phyloP scores from a whole-genome alignment of 2,888 invertebrate genomes.

The Tenthredo mesomela region DNA sequence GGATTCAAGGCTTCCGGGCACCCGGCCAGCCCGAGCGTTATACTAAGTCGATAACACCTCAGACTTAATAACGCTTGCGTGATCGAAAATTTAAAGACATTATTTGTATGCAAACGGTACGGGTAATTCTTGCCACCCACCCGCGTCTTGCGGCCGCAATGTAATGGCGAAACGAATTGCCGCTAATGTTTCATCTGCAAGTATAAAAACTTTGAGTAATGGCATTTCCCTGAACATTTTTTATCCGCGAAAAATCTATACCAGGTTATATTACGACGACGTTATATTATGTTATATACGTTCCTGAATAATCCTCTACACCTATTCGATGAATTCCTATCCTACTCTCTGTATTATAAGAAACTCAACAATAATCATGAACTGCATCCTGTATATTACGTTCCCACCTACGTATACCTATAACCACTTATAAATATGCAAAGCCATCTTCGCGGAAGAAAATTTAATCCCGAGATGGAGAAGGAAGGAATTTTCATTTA shows the following conservation, averaged over 20 bases:
- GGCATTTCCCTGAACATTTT: not conserved
- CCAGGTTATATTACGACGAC: not conserved
- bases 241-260: not conserved
- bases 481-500: slow-evolving; percentile 16
- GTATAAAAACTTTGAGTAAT: not conserved
- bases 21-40: slow-evolving; percentile 6
- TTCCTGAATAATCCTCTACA: not conserved
- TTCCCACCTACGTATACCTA: not conserved
- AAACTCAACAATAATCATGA: not conserved
- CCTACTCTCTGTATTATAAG: not conserved
- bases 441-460: slow-evolving; percentile 15
- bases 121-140: slow-evolving; percentile 16
- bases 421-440: slow-evolving; percentile 12
- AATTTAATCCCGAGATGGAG: slow-evolving; percentile 10
- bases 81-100: slow-evolving; percentile 31
- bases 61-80: slow-evolving; percentile 43
- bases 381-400: not conserved
- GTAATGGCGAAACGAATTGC: not conserved
- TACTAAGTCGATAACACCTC: slow-evolving; percentile 38
- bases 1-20: slow-evolving; percentile 40
- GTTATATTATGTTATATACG: not conserved
- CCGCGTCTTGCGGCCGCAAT: not conserved
- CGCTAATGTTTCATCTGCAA: slow-evolving; percentile 19
- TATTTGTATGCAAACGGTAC: slow-evolving; percentile 26
- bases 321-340: not conserved